Evolutionary conservation across 1,140 invertebrate genomes (phyloP).

Genomic region (Euwallacea similis): DNA sequence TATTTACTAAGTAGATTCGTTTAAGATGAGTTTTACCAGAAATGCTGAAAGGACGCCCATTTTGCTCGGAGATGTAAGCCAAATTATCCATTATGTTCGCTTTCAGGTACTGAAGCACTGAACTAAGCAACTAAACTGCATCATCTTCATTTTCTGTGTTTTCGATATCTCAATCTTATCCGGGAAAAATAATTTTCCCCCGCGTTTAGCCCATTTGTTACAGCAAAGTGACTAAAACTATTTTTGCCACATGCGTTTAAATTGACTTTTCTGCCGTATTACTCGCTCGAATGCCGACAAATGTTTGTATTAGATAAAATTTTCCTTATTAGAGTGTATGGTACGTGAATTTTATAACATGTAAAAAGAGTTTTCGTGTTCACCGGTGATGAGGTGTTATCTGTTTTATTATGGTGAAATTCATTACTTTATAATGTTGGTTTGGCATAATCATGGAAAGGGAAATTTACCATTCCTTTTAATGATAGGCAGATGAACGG

Average conservation of each 20-base stretch:
- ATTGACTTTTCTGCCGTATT: not conserved
- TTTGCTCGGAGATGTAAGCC: slow-evolving; percentile 3
- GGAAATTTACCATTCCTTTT: no score
- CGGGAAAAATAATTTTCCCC: not conserved
- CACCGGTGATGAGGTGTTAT: not conserved
- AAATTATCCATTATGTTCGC: slow-evolving; percentile 9
- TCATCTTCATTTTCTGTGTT: no score
- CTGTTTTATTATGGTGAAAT: no score
- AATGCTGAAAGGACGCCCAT: slow-evolving; percentile 2
- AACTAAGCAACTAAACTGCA: no score
- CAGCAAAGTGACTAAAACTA: not conserved
- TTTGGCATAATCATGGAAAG: no score
- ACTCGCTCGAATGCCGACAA: not conserved
- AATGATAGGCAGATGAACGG: no score
- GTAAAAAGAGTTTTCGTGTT: slow-evolving; percentile 2
- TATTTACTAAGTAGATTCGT: not conserved
- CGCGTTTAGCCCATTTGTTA: not conserved
- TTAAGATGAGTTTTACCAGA: slow-evolving; percentile 5
- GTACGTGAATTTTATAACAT: not conserved
- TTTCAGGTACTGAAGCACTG: not conserved
- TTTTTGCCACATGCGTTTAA: not conserved
- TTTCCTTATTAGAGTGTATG: not conserved
- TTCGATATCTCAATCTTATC: no score
- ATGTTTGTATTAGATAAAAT: slow-evolving; percentile 7
- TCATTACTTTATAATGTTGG: no score